These are phyloP conservation scores for Campylomormyrus numenius DNA, from an alignment of 2,113 vertebrate genomes.

Conservation along the genomic window DNA sequence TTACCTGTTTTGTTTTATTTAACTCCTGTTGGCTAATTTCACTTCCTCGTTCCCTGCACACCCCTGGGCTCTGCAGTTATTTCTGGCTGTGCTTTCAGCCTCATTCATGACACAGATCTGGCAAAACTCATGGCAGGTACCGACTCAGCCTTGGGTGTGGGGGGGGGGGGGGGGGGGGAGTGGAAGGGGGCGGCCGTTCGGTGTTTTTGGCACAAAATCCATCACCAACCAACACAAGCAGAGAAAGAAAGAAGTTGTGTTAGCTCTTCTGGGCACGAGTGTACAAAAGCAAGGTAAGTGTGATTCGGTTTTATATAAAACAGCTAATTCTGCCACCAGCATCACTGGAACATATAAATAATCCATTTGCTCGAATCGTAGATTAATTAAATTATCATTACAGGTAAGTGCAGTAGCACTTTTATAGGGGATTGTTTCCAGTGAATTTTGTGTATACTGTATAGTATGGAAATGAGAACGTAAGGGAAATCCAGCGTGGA, in stretches of 20 bases:
- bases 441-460: not conserved
- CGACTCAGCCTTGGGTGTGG: not conserved
- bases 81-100: not conserved
- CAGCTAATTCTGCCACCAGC: not conserved
- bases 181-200: not conserved
- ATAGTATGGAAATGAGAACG: not conserved
- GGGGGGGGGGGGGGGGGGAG: not conserved
- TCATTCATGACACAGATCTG: conserved; percentile 1
- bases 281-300: not conserved
- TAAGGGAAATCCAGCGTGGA: not conserved
- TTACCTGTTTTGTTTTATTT: not conserved
- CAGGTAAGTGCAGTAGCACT: not conserved
- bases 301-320: not conserved
- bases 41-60: not conserved
- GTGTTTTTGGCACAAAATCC: not conserved
- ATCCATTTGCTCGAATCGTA: not conserved
- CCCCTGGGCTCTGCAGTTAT: not conserved
- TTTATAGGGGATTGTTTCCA: not conserved
- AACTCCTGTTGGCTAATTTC: not conserved
- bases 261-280: not conserved
- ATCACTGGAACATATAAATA: not conserved
- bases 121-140: not conserved
- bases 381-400: not conserved
- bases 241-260: not conserved
- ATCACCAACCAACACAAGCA: not conserved